A percentile compares a stretch with the other conserved stretches of the same genome.
Evolutionary conservation across 2,797 vertebrate genomes (phyloP).

Genomic region (Danionella dracula): DNA sequence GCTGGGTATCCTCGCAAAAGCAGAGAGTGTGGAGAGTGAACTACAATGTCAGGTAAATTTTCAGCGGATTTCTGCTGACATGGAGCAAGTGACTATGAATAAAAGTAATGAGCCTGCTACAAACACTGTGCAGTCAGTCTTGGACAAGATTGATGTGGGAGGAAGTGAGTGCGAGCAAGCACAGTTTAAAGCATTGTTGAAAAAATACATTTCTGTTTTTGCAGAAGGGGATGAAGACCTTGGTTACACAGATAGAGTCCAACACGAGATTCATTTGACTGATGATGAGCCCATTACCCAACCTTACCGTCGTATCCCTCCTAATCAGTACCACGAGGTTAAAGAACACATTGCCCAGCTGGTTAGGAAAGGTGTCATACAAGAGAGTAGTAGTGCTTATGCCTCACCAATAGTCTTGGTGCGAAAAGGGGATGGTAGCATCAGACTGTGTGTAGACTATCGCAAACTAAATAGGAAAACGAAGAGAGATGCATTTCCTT

Average conservation of each 20-base stretch:
- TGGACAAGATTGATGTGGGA: neutral
- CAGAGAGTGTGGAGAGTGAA: neutral
- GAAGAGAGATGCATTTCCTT: neutral
- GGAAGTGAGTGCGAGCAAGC: neutral
- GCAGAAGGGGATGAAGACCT: neutral
- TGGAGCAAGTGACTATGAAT: neutral
- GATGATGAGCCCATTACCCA: neutral
- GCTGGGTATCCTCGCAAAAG: neutral
- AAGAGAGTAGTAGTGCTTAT: neutral
- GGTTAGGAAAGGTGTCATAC: neutral
- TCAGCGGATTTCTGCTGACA: neutral
- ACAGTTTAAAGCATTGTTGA: neutral
- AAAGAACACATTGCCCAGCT: neutral
- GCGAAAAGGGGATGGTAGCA: neutral
- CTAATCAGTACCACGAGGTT: neutral
- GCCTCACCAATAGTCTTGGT: neutral
- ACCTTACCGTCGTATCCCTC: neutral
- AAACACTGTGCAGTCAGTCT: too few relatives aligned
- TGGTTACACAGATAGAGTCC: neutral
- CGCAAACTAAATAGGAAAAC: neutral
- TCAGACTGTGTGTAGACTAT: neutral
- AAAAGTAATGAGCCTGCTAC: too few relatives aligned
- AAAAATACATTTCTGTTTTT: neutral
- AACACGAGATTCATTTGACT: neutral
- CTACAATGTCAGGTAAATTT: neutral